Conservation (phyloP, 2,113 vertebrate genomes). For the Peromyscus polionotus region DNA sequence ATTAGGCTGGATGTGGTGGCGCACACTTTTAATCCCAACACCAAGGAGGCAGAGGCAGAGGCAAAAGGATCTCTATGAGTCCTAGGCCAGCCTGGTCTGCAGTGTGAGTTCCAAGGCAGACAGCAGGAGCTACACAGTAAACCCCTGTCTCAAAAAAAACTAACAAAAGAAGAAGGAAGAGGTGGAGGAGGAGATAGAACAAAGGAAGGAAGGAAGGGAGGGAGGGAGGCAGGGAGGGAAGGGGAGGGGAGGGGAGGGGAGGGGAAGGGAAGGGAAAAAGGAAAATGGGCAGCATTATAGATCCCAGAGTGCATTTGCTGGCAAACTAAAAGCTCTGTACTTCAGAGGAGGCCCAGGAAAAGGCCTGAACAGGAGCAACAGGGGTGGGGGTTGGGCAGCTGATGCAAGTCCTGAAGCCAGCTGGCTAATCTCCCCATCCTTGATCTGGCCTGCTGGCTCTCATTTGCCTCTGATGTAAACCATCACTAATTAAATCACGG, state of each 20-base stretch:
- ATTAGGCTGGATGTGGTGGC: background rate
- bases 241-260: background rate
- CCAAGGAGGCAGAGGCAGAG: background rate
- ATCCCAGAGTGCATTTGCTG: slow-evolving; percentile 7
- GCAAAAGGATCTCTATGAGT: background rate
- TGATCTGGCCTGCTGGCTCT: slow-evolving; percentile 35
- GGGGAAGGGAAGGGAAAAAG: background rate
- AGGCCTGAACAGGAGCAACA: background rate
- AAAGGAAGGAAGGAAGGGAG: rapidly evolving
- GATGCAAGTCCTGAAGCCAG: background rate
- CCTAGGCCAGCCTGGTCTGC: background rate
- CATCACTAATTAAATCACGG: slow-evolving; percentile 71
- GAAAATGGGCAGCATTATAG: slow-evolving; percentile 3
- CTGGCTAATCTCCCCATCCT: slow-evolving; percentile 6
- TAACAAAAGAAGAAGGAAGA: background rate
- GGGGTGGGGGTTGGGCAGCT: background rate
- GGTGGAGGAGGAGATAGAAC: background rate
- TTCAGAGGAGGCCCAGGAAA: background rate
- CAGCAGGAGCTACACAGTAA: background rate
- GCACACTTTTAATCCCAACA: background rate
- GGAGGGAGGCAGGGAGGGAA: rapidly evolving
- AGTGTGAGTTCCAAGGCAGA: background rate
- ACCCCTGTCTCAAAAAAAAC: background rate
- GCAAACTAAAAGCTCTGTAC: background rate
- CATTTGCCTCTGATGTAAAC: slow-evolving; percentile 66